These are phyloP conservation scores for Pleuronectes platessa DNA, from an alignment of 2,113 vertebrate genomes.

Conservation along the genomic window DNA sequence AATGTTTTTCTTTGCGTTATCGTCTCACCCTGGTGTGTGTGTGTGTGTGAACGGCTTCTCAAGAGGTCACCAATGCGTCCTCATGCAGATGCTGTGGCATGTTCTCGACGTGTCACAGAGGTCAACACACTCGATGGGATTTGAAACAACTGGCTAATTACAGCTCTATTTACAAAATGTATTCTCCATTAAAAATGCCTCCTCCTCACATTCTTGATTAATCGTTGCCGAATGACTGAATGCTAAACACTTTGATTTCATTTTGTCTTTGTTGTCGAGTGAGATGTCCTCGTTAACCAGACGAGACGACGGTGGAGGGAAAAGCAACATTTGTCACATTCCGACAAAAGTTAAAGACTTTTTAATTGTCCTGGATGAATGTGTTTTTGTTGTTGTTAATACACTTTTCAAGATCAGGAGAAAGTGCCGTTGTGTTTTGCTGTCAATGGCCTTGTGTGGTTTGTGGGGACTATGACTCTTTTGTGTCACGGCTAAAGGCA, in stretches of 20 bases:
- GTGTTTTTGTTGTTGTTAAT: not conserved
- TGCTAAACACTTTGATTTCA: not conserved
- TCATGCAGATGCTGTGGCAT: conserved; percentile 1
- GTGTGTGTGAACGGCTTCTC: conserved; percentile 16
- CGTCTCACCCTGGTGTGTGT: conserved; percentile 17
- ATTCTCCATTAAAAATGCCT: not conserved
- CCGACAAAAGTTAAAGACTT: not conserved
- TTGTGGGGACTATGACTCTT: not conserved
- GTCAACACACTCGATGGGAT: not conserved
- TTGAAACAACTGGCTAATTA: not conserved
- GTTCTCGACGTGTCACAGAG: not conserved
- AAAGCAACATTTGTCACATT: not conserved
- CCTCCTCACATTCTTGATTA: not conserved
- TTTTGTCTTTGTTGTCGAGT: not conserved
- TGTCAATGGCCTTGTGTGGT: not conserved
- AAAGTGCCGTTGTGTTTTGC: not conserved
- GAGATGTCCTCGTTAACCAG: not conserved
- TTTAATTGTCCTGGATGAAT: not conserved
- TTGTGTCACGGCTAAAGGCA: not conserved
- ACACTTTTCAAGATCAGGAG: no score
- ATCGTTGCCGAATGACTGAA: not conserved
- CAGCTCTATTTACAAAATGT: not conserved
- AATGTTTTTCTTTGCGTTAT: conserved; percentile 41
- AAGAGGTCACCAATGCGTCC: not conserved
- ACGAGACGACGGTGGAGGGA: not conserved